Base-by-base conservation (phyloP, 2,888 invertebrate genomes). In the Campoletis raptor region DNA sequence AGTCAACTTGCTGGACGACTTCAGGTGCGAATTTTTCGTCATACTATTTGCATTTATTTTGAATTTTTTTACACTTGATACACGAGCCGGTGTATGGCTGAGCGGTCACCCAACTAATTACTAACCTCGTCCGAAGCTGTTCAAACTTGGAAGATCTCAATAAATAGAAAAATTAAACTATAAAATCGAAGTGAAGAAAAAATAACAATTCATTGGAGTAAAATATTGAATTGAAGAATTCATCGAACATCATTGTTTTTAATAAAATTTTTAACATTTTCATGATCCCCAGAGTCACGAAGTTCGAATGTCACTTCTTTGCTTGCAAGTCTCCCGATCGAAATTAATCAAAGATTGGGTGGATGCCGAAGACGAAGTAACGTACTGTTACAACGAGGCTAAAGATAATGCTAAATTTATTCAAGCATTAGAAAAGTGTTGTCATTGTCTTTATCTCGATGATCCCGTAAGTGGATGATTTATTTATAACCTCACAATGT, bases 391-490 rank as follows among this genome's bases (percentile, higher is more conserved):
- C 93, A 99, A 98, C 92, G 99, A 99, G 94, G 98, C 99, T 0
- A 97, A 98, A 90, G 99, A 99, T 94, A 99, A 99, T 92, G 98
- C 99, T 0, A 99, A 98, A 93, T 99, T 98, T 91, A 98, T 99
- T 83, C 97, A 98, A 93, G 98, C 98, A 0, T 96, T 99, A 95
- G 99, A 99, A 94, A 98, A 98, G 90, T 98, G 98, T 92, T 99
- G 99, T 91, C 99, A 99, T 92, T 98, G 98, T 0, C 95, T 99
- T 30, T 98, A 98, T 93, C 95, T 99, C 85, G 98, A 98, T 92
- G 98, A 98, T 94, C 99, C 99, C 5, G 98, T 98, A 94, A 95
- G 95, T 73, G 52, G 0, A 78, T 64, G 69, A 21, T 79, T 81
- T 77, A 37, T 66, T 66, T 6, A 2, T 18, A n/a, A n/a, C 18